A percentile compares a stretch with the other conserved stretches of the same genome.
Evolutionary conservation across 1,140 invertebrate genomes (phyloP).

Genomic region (Pogonomyrmex californicus): DNA sequence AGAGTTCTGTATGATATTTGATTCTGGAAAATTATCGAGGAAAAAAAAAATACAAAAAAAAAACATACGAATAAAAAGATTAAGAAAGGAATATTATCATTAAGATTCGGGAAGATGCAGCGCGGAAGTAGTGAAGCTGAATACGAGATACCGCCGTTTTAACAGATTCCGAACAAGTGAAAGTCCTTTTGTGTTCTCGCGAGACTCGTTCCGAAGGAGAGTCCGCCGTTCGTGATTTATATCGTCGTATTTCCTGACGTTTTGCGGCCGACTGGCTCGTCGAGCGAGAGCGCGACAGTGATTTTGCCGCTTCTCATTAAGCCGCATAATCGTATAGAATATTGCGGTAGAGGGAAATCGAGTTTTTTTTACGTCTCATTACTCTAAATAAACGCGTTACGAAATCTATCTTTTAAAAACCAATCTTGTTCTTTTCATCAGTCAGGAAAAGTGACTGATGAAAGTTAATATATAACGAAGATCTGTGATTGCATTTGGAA

Average conservation of each 20-base stretch:
- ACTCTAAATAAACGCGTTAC: neutral
- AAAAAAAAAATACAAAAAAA: neutral
- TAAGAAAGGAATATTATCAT: neutral
- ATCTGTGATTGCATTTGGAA: neutral
- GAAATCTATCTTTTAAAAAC: neutral
- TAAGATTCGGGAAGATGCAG: constrained; percentile 12
- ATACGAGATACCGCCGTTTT: constrained; percentile 33
- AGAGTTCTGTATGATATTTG: neutral
- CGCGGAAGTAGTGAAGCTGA: constrained; percentile 34
- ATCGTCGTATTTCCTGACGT: constrained; percentile 53
- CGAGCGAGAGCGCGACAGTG: constrained; percentile 53
- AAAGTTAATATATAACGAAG: neutral
- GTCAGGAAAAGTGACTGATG: neutral
- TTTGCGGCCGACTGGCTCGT: constrained; percentile 46
- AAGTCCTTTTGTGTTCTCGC: constrained; percentile 63
- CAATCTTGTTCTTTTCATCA: neutral
- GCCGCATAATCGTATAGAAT: constrained; percentile 40
- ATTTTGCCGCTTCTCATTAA: constrained; percentile 36
- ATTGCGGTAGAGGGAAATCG: constrained; percentile 33
- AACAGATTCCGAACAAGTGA: constrained; percentile 58
- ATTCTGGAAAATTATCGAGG: neutral
- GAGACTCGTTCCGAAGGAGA: constrained; percentile 61
- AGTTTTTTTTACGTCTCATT: neutral
- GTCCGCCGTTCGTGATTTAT: constrained; percentile 56
- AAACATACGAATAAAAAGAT: neutral